phyloP scores from a whole-genome alignment of 2,888 invertebrate genomes.

The Drosophila koepferae region DNA sequence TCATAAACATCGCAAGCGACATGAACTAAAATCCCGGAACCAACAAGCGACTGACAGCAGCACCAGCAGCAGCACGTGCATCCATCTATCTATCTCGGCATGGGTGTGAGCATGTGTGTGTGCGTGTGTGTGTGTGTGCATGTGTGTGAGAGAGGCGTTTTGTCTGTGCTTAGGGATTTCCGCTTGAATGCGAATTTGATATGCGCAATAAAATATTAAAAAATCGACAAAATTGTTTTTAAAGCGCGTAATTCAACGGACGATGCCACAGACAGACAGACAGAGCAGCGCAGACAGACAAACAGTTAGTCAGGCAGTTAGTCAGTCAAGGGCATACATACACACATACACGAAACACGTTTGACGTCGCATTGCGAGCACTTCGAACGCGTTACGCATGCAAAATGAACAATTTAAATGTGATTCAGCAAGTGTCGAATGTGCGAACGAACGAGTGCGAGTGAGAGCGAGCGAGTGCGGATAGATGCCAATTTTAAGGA shows the following conservation, averaged over 20 bases:
- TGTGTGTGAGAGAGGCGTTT: slow-evolving; percentile 50
- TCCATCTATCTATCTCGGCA: slow-evolving; percentile 44
- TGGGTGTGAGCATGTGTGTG: background rate
- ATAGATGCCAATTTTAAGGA: background rate
- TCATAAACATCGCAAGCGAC: slow-evolving; percentile 76
- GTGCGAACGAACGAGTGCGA: background rate
- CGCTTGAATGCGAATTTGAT: slow-evolving; percentile 78
- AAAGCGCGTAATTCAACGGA: slow-evolving; percentile 73
- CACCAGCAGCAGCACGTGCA: slow-evolving; percentile 73
- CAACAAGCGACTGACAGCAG: slow-evolving; percentile 73
- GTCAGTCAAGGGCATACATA: slow-evolving; percentile 21
- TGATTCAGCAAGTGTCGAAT: slow-evolving; percentile 41
- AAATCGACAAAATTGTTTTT: slow-evolving; percentile 77
- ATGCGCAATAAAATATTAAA: slow-evolving; percentile 80
- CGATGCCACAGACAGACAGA: slow-evolving; percentile 17
- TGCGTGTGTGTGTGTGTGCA: background rate
- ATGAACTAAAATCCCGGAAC: slow-evolving; percentile 63
- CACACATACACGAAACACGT: slow-evolving; percentile 40
- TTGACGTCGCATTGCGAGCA: slow-evolving; percentile 49
- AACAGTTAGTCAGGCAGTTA: slow-evolving; percentile 18
- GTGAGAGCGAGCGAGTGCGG: background rate
- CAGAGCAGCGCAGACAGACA: slow-evolving; percentile 13
- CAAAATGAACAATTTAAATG: slow-evolving; percentile 74
- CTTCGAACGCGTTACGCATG: slow-evolving; percentile 65
- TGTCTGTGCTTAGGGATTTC: slow-evolving; percentile 75